phyloP scores from a whole-genome alignment of 2,797 vertebrate genomes.

The Microctenopoma stevenorrisi region DNA sequence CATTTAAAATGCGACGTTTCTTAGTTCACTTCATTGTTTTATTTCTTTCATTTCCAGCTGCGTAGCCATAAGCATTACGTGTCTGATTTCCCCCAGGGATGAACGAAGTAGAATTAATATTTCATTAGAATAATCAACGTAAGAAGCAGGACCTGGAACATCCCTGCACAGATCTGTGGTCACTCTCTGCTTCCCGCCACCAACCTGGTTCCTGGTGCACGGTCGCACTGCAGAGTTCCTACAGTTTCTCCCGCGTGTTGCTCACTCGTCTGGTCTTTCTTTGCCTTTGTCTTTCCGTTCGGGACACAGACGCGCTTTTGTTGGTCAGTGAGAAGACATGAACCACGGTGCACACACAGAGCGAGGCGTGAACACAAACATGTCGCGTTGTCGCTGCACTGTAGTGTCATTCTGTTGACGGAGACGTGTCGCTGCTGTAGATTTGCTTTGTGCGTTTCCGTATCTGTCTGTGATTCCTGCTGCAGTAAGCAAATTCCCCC shows the following conservation, averaged over 20 bases:
- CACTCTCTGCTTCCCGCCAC: too few species aligned
- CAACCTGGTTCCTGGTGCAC: too few species aligned
- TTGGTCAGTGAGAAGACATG: conserved; percentile 32
- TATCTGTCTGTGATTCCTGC: not conserved
- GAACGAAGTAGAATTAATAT: too few species aligned
- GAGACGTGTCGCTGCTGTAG: not conserved
- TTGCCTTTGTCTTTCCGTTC: conserved; percentile 5
- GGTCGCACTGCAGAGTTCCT: too few species aligned
- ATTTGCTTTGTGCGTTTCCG: conserved; percentile 13
- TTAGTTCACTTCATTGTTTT: not conserved
- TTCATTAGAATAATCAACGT: too few species aligned
- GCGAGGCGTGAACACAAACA: conserved; percentile 65
- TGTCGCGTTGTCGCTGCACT: conserved; percentile 24
- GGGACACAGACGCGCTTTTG: conserved; percentile 36
- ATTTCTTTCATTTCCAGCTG: not conserved
- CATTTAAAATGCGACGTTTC: not conserved
- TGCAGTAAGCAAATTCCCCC: not conserved
- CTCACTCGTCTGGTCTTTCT: not conserved
- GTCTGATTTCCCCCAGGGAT: too few species aligned
- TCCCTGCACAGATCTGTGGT: not conserved
- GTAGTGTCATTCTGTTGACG: conserved; percentile 20
- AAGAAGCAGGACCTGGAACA: not conserved
- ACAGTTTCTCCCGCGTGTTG: too few species aligned
- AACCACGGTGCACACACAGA: not conserved
- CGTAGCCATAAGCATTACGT: not conserved